Percentiles rank a stretch among this genome's conserved stretches.
Evolutionary conservation across 2,797 vertebrate species (phyloP).

Genomic region (Remorina albescens): DNA sequence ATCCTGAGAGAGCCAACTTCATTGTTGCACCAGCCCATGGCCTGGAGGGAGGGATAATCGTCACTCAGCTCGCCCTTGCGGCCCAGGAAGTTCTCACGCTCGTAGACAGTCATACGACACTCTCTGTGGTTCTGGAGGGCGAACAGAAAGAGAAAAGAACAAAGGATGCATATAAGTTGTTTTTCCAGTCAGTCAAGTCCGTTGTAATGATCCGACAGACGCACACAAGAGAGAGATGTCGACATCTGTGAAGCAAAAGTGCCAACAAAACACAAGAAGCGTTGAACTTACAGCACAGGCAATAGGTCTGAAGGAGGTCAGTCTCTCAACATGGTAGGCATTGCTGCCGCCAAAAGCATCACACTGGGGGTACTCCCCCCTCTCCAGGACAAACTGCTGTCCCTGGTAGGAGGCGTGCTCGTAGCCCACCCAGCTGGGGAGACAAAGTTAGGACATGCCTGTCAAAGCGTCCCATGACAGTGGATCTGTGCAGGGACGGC

Average conservation of each 20-base stretch:
- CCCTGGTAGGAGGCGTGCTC: conserved; percentile 96
- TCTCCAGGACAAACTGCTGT: conserved; percentile 97
- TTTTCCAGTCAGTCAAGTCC: not conserved
- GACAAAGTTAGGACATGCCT: not conserved
- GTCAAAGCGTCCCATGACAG: no score
- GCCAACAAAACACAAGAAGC: rapidly evolving
- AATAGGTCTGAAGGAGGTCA: conserved; percentile 95
- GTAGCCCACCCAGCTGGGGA: conserved; percentile 94
- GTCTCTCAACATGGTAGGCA: conserved; percentile 90
- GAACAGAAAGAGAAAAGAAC: not conserved
- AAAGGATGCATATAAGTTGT: not conserved
- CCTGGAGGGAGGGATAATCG: conserved; percentile 91
- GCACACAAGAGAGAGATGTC: not conserved
- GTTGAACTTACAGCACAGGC: conserved; percentile 89
- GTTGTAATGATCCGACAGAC: not conserved
- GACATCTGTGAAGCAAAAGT: not conserved
- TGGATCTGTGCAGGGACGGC: no score
- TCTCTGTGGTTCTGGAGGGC: conserved; percentile 84
- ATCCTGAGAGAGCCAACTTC: conserved; percentile 92
- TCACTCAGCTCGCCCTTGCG: conserved; percentile 92
- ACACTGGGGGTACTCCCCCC: conserved; percentile 96
- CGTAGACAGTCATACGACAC: conserved; percentile 86
- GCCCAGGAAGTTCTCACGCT: conserved; percentile 94
- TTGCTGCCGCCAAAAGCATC: conserved; percentile 94
- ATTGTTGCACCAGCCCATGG: conserved; percentile 95